These are phyloP conservation scores for Polyergus mexicanus DNA, from an alignment of 1,140 invertebrate genomes.

Conservation along the genomic window DNA sequence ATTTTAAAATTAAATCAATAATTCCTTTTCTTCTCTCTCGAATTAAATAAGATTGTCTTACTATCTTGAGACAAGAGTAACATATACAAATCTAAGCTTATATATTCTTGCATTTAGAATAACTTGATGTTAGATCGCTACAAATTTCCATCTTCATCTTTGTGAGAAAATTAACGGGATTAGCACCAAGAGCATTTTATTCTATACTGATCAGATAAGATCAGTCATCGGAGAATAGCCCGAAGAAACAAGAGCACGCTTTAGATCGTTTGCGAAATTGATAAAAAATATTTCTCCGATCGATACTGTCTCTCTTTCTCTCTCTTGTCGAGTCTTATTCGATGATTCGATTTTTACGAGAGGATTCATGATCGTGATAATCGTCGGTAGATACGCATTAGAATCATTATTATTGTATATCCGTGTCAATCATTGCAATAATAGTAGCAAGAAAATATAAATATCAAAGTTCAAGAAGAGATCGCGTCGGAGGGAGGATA, in stretches of 20 bases:
- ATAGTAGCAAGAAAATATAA: conserved; percentile 30
- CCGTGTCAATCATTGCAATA: conserved; percentile 10
- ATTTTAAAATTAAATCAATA: too few species aligned
- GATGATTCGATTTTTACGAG: neutral
- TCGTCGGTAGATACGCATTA: neutral
- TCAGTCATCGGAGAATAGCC: neutral
- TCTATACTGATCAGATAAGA: too few species aligned
- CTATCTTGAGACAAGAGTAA: too few species aligned
- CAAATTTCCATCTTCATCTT: too few species aligned
- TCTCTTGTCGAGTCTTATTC: too few species aligned
- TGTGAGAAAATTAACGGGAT: too few species aligned
- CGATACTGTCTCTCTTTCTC: neutral
- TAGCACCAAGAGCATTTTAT: too few species aligned
- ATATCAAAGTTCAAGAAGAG: conserved; percentile 57
- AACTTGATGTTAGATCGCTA: too few species aligned
- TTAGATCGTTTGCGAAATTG: neutral
- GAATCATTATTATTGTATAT: conserved; percentile 18
- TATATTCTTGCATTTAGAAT: too few species aligned
- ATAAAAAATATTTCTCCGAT: neutral
- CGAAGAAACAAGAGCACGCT: neutral
- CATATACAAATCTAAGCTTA: too few species aligned
- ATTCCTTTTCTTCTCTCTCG: too few species aligned
- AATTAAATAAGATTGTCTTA: too few species aligned
- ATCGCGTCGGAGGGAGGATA: conserved; percentile 31
- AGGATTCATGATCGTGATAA: neutral